phyloP scores from a whole-genome alignment of 2,113 vertebrate species.

The Nyctereutes procyonoides region DNA sequence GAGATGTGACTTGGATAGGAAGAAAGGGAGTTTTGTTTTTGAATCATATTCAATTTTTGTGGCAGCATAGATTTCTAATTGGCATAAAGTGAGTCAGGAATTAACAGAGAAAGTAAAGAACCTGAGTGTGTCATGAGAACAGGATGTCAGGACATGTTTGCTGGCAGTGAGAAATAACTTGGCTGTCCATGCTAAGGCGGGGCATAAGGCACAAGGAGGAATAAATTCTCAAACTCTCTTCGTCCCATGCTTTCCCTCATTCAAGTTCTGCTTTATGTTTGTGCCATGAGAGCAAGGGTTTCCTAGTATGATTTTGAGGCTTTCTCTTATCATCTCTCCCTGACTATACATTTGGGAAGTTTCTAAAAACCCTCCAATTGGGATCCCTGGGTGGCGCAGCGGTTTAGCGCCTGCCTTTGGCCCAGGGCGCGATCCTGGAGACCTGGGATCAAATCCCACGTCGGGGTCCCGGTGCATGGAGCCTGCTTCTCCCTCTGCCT shows the following conservation, averaged over 20 bases:
- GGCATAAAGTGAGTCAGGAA: not conserved
- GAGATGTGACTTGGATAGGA: not conserved
- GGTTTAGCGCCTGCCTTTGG: too few species aligned
- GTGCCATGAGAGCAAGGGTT: slow-evolving; percentile 26
- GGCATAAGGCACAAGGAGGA: not conserved
- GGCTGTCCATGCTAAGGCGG: not conserved
- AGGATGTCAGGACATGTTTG: not conserved
- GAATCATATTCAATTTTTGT: slow-evolving; percentile 25
- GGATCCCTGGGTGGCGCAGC: too few species aligned
- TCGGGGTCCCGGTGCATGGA: too few species aligned
- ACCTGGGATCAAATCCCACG: too few species aligned
- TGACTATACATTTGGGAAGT: not conserved
- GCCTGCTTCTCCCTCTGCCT: too few species aligned
- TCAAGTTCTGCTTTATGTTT: not conserved
- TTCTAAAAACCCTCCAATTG: not conserved
- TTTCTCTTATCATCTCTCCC: not conserved
- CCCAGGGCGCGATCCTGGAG: too few species aligned
- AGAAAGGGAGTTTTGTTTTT: not conserved
- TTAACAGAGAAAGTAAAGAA: slow-evolving; percentile 32
- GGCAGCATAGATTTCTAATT: not conserved
- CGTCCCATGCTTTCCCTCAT: not conserved
- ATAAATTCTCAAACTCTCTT: not conserved
- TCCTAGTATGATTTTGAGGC: not conserved
- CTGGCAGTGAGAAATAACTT: not conserved
- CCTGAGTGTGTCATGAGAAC: not conserved